phyloP scores from a whole-genome alignment of 2,888 invertebrate genomes.

The Plagodis dolabraria region DNA sequence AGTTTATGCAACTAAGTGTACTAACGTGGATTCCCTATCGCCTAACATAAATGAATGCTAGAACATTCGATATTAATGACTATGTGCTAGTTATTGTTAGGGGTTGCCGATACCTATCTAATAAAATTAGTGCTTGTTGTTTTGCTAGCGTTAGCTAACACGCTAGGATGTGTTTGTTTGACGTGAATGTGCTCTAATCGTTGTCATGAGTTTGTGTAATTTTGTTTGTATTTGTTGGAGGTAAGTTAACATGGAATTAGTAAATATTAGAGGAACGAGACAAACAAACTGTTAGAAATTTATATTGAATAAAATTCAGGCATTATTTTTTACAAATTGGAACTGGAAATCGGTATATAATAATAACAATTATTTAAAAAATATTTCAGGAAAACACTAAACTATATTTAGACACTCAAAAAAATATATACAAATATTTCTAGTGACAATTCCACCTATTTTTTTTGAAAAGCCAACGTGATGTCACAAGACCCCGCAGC shows the following conservation, averaged over 20 bases:
- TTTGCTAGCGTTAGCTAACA: not conserved
- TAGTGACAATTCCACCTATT: no score
- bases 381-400: no score
- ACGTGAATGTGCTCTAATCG: conserved; percentile 9
- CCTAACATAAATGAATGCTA: conserved; percentile 25
- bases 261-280: not conserved
- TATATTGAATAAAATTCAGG: no score
- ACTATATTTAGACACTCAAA: no score
- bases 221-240: conserved; percentile 1
- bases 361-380: no score
- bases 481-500: no score
- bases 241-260: not conserved
- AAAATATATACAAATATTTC: no score
- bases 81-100: conserved; percentile 18
- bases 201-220: conserved; percentile 7
- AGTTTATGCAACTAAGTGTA: conserved; percentile 23
- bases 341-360: no score
- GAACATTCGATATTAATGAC: conserved; percentile 27
- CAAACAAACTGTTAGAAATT: no score
- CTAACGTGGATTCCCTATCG: conserved; percentile 33
- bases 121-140: conserved; percentile 22
- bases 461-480: no score
- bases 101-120: conserved; percentile 18
- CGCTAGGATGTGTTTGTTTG: conserved; percentile 2
- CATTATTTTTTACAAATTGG: no score